A percentile compares a stretch with the other conserved stretches of the same genome.
Evolutionary conservation across 2,888 invertebrate species (phyloP).

Genomic region (Esperia sulphurella): DNA sequence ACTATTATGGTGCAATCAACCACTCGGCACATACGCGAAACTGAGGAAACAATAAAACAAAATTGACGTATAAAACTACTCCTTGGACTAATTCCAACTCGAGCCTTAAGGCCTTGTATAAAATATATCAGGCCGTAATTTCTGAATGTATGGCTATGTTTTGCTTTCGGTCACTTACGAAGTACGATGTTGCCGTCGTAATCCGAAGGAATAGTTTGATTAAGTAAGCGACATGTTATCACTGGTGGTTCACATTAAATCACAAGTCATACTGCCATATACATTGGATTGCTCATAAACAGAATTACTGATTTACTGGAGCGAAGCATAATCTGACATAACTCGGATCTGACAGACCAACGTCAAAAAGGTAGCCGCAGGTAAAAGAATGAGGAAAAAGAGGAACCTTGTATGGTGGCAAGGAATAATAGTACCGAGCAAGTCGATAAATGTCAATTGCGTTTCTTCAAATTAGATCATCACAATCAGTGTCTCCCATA

Average conservation of each 20-base stretch:
- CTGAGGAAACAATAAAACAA: conserved; percentile 73
- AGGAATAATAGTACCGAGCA: too few relatives aligned
- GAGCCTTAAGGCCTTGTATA: conserved; percentile 46
- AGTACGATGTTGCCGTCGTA: not conserved
- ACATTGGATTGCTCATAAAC: too few relatives aligned
- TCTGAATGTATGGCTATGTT: conserved; percentile 30
- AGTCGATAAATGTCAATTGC: not conserved
- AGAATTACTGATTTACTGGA: too few relatives aligned
- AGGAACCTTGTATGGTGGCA: too few relatives aligned
- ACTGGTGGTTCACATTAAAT: too few relatives aligned
- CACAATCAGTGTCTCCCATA: conserved; percentile 39
- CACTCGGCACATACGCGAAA: conserved; percentile 72
- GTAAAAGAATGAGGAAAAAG: too few relatives aligned
- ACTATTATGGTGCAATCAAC: conserved; percentile 73
- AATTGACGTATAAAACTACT: conserved; percentile 72
- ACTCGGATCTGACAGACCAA: too few relatives aligned
- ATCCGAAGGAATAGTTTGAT: not conserved
- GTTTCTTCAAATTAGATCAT: conserved; percentile 30
- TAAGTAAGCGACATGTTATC: not conserved
- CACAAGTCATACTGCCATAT: too few relatives aligned
- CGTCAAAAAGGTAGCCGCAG: too few relatives aligned
- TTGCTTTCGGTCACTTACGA: conserved; percentile 23
- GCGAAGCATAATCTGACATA: too few relatives aligned
- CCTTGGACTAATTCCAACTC: conserved; percentile 57
- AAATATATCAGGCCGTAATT: conserved; percentile 51